Percentiles rank a stretch among this genome's conserved stretches.
phyloP scores from a whole-genome alignment of 1,140 invertebrate species.

The Lysiphlebus fabarum region DNA sequence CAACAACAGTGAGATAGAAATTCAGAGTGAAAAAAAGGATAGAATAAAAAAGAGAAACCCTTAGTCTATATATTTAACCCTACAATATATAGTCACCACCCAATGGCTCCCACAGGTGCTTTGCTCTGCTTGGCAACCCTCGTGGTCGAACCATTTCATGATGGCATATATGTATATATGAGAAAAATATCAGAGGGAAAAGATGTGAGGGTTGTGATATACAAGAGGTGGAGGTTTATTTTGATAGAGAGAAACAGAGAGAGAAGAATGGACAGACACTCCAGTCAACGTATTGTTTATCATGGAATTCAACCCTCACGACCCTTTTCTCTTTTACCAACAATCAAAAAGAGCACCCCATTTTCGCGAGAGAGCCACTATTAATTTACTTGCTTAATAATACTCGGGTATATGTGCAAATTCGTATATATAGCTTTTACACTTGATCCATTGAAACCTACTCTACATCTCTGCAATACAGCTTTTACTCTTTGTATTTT shows the following conservation, averaged over 20 bases:
- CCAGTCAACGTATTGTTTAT: conserved; percentile 44
- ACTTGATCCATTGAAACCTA: conserved; percentile 22
- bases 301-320: conserved; percentile 38
- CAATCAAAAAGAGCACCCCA: conserved; percentile 4
- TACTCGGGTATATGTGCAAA: conserved; percentile 27
- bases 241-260: not conserved
- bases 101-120: conserved; percentile 33
- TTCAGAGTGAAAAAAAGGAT: no score
- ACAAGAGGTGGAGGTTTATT: not conserved
- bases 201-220: not conserved
- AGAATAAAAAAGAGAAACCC: no score
- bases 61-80: not conserved
- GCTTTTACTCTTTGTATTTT: conserved; percentile 13
- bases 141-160: conserved; percentile 26
- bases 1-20: no score
- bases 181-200: not conserved
- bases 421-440: conserved; percentile 11
- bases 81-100: conserved; percentile 3
- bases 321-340: conserved; percentile 7
- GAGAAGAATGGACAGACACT: not conserved
- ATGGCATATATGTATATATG: conserved; percentile 10
- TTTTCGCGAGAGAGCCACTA: conserved; percentile 39
- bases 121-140: conserved; percentile 46
- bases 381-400: conserved; percentile 54
- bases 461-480: not conserved